Evolutionary conservation across 2,113 vertebrate species (phyloP).

Genomic region (Raja brachyura): DNA sequence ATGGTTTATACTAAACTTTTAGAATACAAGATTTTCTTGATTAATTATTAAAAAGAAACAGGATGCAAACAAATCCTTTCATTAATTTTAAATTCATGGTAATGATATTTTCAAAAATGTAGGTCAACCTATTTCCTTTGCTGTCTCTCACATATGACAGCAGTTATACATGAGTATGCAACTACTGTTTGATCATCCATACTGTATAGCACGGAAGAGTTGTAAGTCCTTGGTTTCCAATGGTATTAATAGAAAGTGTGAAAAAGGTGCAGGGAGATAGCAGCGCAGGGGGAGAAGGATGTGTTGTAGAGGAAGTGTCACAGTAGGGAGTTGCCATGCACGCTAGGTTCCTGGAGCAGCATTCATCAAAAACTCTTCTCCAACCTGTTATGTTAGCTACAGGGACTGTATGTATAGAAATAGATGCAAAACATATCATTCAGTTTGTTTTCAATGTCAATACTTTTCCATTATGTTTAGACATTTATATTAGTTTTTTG

Average conservation of each 20-base stretch:
- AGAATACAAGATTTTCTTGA: neutral
- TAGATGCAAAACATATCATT: neutral
- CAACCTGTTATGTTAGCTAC: neutral
- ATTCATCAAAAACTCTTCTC: slow-evolving; percentile 20
- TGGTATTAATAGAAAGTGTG: neutral
- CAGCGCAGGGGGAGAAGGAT: neutral
- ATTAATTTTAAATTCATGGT: neutral
- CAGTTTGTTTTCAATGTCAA: neutral
- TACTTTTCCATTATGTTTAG: neutral
- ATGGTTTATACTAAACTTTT: neutral
- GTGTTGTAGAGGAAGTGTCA: neutral
- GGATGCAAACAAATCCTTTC: slow-evolving; percentile 13
- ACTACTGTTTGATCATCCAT: neutral
- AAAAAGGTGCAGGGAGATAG: neutral
- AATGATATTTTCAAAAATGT: neutral
- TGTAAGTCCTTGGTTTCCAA: neutral
- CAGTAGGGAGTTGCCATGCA: neutral
- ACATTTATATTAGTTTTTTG: neutral
- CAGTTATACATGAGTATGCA: neutral
- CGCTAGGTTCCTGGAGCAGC: neutral
- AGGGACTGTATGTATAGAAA: neutral
- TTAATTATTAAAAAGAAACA: neutral
- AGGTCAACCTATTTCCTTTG: neutral
- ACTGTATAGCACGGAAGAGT: neutral
- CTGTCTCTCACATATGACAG: neutral